Conservation (phyloP, 2,113 vertebrate species). For the Notarius lentiginosus region DNA sequence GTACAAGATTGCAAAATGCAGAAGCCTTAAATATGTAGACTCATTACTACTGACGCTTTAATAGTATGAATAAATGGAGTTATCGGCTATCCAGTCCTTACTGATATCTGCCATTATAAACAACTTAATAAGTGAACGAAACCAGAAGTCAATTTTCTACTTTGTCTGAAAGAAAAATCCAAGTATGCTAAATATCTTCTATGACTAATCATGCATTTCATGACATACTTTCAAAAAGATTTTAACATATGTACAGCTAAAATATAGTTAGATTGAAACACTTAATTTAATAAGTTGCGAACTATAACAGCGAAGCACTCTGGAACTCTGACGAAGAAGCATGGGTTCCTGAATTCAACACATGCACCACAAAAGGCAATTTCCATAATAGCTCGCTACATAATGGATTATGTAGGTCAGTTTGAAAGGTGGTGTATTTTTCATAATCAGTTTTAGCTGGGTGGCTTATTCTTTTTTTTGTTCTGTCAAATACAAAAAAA, state of each 20-base stretch:
- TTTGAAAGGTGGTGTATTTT: conserved; percentile 75
- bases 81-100: too few relatives aligned
- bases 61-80: neutral
- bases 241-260: neutral
- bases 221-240: neutral
- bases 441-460: conserved; percentile 77
- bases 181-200: neutral
- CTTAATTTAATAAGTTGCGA: conserved; percentile 5
- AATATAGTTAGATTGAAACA: neutral
- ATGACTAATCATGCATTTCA: neutral
- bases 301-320: conserved; percentile 7
- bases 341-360: conserved; percentile 68
- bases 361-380: conserved; percentile 72
- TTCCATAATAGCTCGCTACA: conserved; percentile 75
- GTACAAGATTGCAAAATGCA: neutral
- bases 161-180: neutral
- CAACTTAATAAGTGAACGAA: neutral
- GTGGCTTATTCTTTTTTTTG: conserved; percentile 73
- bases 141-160: neutral
- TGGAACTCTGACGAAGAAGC: conserved; percentile 67
- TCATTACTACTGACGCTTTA: neutral
- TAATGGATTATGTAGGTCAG: conserved; percentile 81
- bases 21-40: neutral
- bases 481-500: conserved; percentile 50
- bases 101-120: neutral